phyloP scores from a whole-genome alignment of 2,888 invertebrate species.

The Brachyptera putata region DNA sequence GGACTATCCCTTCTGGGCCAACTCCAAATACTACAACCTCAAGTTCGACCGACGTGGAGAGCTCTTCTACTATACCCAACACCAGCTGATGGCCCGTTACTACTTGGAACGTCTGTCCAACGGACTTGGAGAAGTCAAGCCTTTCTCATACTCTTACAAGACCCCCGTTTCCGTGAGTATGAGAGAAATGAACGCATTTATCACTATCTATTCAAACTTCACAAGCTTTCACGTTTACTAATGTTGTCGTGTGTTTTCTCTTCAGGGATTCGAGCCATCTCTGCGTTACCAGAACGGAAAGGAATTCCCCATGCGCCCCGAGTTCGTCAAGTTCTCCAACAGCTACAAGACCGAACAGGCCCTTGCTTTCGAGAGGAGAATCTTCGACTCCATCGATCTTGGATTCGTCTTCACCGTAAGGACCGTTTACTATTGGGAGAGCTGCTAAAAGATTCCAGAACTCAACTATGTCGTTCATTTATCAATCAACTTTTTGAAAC shows the following conservation, averaged over 20 bases:
- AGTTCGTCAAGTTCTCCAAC: slow-evolving; percentile 24
- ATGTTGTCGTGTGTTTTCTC: too few species aligned
- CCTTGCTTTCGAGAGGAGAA: slow-evolving; percentile 32
- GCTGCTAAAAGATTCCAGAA: not conserved
- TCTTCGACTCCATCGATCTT: slow-evolving; percentile 43
- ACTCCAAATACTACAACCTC: slow-evolving; percentile 45
- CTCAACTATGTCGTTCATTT: too few species aligned
- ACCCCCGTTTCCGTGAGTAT: slow-evolving; percentile 13
- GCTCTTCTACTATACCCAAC: slow-evolving; percentile 55
- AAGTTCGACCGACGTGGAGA: slow-evolving; percentile 46
- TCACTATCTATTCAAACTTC: not conserved
- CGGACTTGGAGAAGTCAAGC: slow-evolving; percentile 61
- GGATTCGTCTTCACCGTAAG: slow-evolving; percentile 45
- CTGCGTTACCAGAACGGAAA: slow-evolving; percentile 58
- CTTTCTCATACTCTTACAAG: slow-evolving; percentile 40
- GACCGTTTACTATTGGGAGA: not conserved
- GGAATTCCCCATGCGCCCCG: slow-evolving; percentile 47
- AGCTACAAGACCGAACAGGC: slow-evolving; percentile 39
- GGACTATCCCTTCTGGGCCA: slow-evolving; percentile 61
- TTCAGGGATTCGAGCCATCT: slow-evolving; percentile 44
- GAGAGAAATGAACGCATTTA: too few species aligned
- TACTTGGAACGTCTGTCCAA: slow-evolving; percentile 70
- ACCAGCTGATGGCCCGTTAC: slow-evolving; percentile 65
- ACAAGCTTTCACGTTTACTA: not conserved
- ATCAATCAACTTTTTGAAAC: not conserved